These are phyloP conservation scores for Eulemur rubriventer DNA, from an alignment of 2,797 vertebrate genomes.

Conservation along the genomic window DNA sequence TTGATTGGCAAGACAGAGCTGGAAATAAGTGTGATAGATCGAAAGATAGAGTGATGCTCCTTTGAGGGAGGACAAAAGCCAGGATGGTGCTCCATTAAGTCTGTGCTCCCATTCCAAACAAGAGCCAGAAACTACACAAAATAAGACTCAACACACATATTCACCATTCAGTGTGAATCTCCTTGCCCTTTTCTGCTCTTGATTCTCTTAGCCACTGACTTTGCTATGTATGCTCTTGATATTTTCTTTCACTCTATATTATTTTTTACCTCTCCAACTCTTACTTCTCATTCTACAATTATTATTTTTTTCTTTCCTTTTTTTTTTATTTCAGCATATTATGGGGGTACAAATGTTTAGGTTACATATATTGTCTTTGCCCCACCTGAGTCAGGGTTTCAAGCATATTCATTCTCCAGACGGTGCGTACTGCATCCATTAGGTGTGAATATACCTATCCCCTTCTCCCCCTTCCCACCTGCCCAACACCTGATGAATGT, in stretches of 20 bases:
- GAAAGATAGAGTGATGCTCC: not conserved
- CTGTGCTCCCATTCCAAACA: not conserved
- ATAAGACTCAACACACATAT: not conserved
- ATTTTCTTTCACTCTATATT: not conserved
- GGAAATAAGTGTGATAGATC: not conserved
- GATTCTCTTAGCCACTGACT: not conserved
- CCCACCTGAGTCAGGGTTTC: too few relatives aligned
- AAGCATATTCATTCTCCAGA: too few relatives aligned
- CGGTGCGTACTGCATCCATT: fast-evolving
- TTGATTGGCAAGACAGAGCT: not conserved
- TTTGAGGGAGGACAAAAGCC: not conserved
- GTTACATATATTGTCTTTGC: too few relatives aligned
- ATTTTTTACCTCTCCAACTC: not conserved
- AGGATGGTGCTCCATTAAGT: not conserved
- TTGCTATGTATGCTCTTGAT: not conserved
- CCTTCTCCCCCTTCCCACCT: too few relatives aligned
- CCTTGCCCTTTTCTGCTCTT: not conserved
- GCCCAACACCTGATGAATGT: too few relatives aligned
- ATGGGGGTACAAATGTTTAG: too few relatives aligned
- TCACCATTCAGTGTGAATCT: not conserved
- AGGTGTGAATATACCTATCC: too few relatives aligned
- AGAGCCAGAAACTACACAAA: not conserved
- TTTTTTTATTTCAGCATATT: too few relatives aligned
- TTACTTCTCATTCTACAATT: not conserved
- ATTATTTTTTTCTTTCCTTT: not conserved